These are phyloP conservation scores for Drosophila tripunctata DNA, from an alignment of 2,888 invertebrate genomes.

Conservation along the genomic window DNA sequence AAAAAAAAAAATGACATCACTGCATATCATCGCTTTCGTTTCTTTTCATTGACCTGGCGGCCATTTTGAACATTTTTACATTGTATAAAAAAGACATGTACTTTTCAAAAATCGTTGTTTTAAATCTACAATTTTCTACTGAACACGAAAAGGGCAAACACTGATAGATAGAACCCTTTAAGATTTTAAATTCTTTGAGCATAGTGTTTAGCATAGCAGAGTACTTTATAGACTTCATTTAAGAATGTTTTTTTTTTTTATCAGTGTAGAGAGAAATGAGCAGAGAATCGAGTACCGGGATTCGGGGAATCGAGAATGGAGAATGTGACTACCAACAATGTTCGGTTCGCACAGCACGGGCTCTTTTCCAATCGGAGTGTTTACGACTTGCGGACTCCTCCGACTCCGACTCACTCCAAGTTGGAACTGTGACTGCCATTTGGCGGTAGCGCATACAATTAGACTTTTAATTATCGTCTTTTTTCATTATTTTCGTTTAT, in stretches of 20 bases:
- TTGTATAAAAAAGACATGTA: conserved; percentile 14
- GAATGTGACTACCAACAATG: conserved; percentile 24
- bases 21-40: no score
- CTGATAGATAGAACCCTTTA: no score
- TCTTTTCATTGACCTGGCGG: conserved; percentile 27
- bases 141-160: no score
- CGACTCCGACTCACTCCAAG: conserved; percentile 2
- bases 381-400: conserved; percentile 53
- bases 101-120: not conserved
- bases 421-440: conserved; percentile 17
- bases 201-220: no score
- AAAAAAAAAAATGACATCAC: no score
- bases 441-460: conserved; percentile 73
- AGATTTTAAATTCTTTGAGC: no score
- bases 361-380: conserved; percentile 39
- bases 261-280: no score
- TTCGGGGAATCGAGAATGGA: not conserved
- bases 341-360: conserved; percentile 38
- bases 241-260: no score
- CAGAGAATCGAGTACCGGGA: no score
- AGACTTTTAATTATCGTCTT: conserved; percentile 72
- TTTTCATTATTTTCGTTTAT: conserved; percentile 38
- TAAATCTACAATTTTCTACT: not conserved
- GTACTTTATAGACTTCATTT: no score
- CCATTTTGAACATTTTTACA: conserved; percentile 45